Evolutionary conservation across 2,797 vertebrate genomes (phyloP), one percentile per base, ranked within the genome.

Genomic region (Chaunax sp.): DNA sequence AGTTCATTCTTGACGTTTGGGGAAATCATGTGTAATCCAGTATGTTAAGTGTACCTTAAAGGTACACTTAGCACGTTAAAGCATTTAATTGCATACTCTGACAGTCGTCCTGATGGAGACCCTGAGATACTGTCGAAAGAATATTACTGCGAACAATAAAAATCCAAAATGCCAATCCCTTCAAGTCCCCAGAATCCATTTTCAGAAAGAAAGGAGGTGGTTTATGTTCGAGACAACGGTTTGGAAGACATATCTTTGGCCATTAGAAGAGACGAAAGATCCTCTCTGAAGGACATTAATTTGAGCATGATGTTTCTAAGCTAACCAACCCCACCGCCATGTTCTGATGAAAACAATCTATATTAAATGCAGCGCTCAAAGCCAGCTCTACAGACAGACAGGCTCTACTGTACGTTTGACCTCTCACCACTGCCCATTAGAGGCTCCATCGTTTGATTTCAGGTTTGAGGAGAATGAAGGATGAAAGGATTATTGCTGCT

Each of bases 401-500:
- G 26, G 37, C 6, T n/a, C 10, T 14, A 54, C 25, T 15, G 30
- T 2, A 37, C 1, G 38, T 33, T 23, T 47, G 16, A 33, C 41
- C 20, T 64, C 41, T 41, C 57, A 37, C n/a, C 14, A 26, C 26
- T 49, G 15, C 4, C 26, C 35, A 44, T 43, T 37, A 30, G 7
- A 43, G 15, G n/a, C 41, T 44, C 0, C 1, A 15, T 67, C 5
- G 15, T 19, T 41, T 45, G 38, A 37, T 30, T 56, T 33, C 50
- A 44, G 44, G 37, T 55, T 47, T 8, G 41, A 33, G 26, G 55
- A 62, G 35, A 33, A 4, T 46, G 51, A 33, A 57, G 60, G 68
- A 72, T 64, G 22, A 69, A 64, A 64, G 49, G 50, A 71, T 71
- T 59, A 60, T 14, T 11, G 13, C 33, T n/a, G 15, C n/a, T 28